Conservation (phyloP, 2,797 vertebrate species). For the Melanotaenia maccullochi region DNA sequence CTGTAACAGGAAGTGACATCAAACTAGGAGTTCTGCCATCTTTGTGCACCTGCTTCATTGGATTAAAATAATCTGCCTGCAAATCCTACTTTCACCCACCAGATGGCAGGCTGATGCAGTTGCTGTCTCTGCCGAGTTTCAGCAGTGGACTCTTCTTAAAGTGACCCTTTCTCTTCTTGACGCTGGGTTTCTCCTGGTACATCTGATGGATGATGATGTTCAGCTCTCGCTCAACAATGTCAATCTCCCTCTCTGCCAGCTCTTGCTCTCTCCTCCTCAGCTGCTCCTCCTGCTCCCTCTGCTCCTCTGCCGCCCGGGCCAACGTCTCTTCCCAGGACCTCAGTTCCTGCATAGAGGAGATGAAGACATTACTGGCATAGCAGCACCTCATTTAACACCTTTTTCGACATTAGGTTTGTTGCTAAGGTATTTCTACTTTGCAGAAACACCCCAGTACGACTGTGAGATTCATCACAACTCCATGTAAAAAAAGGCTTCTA, state of each 20-base stretch:
- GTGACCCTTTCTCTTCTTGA: conserved; percentile 91
- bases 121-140: conserved; percentile 89
- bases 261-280: conserved; percentile 90
- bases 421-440: conserved; percentile 45
- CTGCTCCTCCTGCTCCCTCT: conserved; percentile 90
- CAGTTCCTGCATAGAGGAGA: conserved; percentile 83
- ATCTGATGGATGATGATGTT: conserved; percentile 94
- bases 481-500: conserved; percentile 3
- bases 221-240: conserved; percentile 92
- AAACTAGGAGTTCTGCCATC: conserved; percentile 1
- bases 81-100: conserved; percentile 79
- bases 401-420: conserved; percentile 10
- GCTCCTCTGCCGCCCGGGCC: conserved; percentile 89
- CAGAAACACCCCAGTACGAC: conserved; percentile 43
- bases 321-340: conserved; percentile 92
- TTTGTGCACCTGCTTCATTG: conserved; percentile 3
- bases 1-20: conserved; percentile 2
- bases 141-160: conserved; percentile 89
- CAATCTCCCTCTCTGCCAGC: conserved; percentile 91
- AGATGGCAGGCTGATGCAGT: conserved; percentile 92
- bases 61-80: conserved; percentile 3
- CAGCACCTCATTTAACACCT: conserved; percentile 52
- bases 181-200: conserved; percentile 91
- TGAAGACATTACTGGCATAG: conserved; percentile 8
- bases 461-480: conserved; percentile 36